A percentile compares a stretch with the other conserved stretches of the same genome.
Evolutionary conservation across 2,888 invertebrate genomes (phyloP).

Genomic region (Drosophila tanythrix): DNA sequence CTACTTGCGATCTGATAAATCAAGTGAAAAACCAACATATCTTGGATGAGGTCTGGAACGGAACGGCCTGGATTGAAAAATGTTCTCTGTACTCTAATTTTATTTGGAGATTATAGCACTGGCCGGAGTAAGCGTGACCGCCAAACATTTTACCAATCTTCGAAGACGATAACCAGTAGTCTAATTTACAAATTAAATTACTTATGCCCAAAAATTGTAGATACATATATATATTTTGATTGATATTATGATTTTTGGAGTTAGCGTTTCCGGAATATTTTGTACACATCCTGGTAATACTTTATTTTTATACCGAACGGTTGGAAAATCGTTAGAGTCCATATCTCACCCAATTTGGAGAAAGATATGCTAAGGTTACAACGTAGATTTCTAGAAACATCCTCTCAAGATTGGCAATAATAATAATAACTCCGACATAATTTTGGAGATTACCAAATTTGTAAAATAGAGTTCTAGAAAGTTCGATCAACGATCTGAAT

Average conservation of each 20-base stretch:
- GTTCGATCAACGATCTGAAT: neutral
- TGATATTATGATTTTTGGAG: too few species aligned
- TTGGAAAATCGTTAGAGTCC: too few species aligned
- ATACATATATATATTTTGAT: too few species aligned
- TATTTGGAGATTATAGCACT: neutral
- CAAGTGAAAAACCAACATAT: neutral
- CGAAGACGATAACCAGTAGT: neutral
- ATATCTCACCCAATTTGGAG: too few species aligned
- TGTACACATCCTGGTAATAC: too few species aligned
- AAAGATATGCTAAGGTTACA: neutral
- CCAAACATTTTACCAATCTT: neutral
- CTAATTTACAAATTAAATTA: too few species aligned
- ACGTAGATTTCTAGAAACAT: neutral
- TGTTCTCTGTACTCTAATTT: neutral
- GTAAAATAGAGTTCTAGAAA: neutral
- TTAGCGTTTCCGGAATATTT: too few species aligned
- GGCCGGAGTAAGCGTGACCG: neutral
- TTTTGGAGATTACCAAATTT: neutral
- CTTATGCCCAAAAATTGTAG: too few species aligned
- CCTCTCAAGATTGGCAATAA: neutral
- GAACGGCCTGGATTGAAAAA: neutral
- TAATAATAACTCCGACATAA: neutral
- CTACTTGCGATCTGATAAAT: neutral
- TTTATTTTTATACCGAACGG: too few species aligned
- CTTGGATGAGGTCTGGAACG: neutral